Evolutionary conservation across 2,888 invertebrate genomes (phyloP).

Genomic region (Boloria euphrosyne): DNA sequence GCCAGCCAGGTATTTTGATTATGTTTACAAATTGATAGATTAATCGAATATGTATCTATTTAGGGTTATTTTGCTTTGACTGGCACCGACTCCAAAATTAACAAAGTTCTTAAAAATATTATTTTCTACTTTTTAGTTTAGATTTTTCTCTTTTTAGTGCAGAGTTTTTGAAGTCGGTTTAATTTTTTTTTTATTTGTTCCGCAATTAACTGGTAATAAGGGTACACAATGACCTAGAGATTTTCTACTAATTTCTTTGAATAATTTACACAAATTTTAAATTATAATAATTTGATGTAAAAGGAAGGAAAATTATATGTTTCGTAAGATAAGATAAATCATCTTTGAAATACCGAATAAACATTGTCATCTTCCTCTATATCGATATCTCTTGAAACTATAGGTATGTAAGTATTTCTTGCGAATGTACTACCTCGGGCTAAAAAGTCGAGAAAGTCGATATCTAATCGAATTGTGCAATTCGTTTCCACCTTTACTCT

Average conservation of each 20-base stretch:
- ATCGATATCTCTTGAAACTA: conserved; percentile 15
- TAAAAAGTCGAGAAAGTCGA: conserved; percentile 33
- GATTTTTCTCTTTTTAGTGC: too few relatives aligned
- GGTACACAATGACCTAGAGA: conserved; percentile 10
- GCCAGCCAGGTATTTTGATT: too few relatives aligned
- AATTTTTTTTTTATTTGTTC: too few relatives aligned
- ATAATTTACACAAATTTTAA: not conserved
- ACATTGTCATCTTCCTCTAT: conserved; percentile 15
- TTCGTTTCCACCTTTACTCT: conserved; percentile 27
- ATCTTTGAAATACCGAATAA: not conserved
- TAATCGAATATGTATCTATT: too few relatives aligned
- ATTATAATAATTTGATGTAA: not conserved
- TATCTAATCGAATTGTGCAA: conserved; percentile 35
- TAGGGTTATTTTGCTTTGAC: too few relatives aligned
- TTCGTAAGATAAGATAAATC: conserved; percentile 7
- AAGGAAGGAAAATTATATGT: conserved; percentile 2
- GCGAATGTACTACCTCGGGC: conserved; percentile 24
- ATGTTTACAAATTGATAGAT: too few relatives aligned
- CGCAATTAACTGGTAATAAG: conserved; percentile 51
- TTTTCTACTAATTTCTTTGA: not conserved
- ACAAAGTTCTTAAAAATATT: too few relatives aligned
- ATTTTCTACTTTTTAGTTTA: too few relatives aligned
- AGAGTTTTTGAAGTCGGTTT: too few relatives aligned
- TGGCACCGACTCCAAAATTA: too few relatives aligned
- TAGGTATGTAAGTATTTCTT: not conserved